Conservation (phyloP, 1,140 invertebrate genomes). For the Lineus longissimus region DNA sequence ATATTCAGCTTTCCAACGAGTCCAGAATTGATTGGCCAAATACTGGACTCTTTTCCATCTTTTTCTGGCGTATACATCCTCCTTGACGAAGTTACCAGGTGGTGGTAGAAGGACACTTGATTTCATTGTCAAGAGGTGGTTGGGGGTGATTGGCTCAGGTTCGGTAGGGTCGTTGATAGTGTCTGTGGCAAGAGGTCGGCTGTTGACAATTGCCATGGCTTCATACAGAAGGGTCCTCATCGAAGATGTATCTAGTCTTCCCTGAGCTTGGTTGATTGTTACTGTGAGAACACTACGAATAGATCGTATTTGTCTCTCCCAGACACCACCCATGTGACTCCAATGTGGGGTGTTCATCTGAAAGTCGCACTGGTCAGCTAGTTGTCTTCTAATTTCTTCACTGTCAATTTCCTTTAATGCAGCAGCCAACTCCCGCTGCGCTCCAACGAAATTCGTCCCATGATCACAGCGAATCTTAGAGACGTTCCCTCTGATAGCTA, state of each 20-base stretch:
- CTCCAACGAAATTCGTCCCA: conserved; percentile 12
- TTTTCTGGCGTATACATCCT: too few species aligned
- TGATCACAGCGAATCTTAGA: conserved; percentile 18
- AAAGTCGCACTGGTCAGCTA: neutral
- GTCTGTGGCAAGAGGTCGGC: neutral
- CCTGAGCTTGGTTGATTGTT: neutral
- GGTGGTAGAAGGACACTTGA: too few species aligned
- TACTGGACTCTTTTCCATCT: too few species aligned
- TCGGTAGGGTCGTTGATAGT: too few species aligned
- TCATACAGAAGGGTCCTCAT: conserved; percentile 9
- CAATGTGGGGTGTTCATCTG: too few species aligned
- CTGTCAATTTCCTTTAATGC: neutral
- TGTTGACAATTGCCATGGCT: conserved; percentile 11
- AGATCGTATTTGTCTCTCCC: neutral
- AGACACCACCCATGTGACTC: neutral
- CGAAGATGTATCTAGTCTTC: neutral
- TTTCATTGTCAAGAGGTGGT: too few species aligned
- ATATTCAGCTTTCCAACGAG: too few species aligned
- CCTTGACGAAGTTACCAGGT: too few species aligned
- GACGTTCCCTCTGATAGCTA: too few species aligned
- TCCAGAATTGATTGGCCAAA: too few species aligned
- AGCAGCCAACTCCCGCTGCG: neutral
- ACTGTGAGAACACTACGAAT: neutral
- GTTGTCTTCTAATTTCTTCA: neutral
- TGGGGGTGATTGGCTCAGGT: too few species aligned